Evolutionary conservation across 2,797 vertebrate species (phyloP).

Genomic region (Antennarius maculatus): DNA sequence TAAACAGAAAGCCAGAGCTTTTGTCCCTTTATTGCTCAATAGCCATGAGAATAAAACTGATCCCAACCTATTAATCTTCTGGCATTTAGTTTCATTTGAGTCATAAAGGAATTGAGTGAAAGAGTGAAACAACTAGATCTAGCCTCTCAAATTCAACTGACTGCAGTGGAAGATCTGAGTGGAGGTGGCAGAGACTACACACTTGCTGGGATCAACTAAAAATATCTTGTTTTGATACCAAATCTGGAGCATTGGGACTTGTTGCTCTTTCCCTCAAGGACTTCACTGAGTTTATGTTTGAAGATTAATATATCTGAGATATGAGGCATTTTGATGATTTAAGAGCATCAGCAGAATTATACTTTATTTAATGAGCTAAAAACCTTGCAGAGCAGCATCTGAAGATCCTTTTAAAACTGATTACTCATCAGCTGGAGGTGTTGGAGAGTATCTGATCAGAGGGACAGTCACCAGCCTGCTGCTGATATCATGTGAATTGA

Average conservation of each 20-base stretch:
- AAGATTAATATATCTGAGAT: slow-evolving; percentile 44
- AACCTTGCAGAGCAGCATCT: slow-evolving; percentile 18
- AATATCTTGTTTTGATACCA: slow-evolving; percentile 60
- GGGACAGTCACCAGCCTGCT: slow-evolving; percentile 16
- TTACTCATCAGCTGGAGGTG: slow-evolving; percentile 38
- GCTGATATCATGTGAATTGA: slow-evolving; percentile 3
- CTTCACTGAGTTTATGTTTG: slow-evolving; percentile 41
- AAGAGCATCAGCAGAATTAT: slow-evolving; percentile 22
- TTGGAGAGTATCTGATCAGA: slow-evolving; percentile 7
- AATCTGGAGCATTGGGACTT: slow-evolving; percentile 52
- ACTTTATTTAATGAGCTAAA: slow-evolving; percentile 9
- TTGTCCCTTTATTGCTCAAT: slow-evolving; percentile 22
- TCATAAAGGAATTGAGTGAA: slow-evolving; percentile 10
- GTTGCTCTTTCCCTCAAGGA: slow-evolving; percentile 47
- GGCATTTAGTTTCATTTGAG: slow-evolving; percentile 26
- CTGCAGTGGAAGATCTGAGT: slow-evolving; percentile 12
- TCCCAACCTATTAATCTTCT: slow-evolving; percentile 17
- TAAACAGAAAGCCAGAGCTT: slow-evolving; percentile 9
- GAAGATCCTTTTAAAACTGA: slow-evolving; percentile 24
- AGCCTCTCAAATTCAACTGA: slow-evolving; percentile 11
- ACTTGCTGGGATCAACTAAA: slow-evolving; percentile 48
- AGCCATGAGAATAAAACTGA: slow-evolving; percentile 21
- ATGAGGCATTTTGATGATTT: slow-evolving; percentile 22
- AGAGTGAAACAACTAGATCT: neutral
- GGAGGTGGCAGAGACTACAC: neutral